Conservation (phyloP, 2,797 vertebrate species). For the Liparis tanakae region DNA sequence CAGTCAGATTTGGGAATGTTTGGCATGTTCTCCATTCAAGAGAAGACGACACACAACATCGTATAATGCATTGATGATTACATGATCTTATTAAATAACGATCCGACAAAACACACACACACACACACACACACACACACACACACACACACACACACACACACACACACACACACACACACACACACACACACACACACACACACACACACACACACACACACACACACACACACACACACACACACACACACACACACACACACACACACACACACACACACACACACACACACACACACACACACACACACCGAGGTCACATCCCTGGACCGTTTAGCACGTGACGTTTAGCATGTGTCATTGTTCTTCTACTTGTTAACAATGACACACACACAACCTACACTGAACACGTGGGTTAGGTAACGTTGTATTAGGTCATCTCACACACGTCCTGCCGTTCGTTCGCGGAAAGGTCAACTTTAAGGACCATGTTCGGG, state of each 20-base stretch:
- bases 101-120: background rate
- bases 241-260: background rate
- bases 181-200: background rate
- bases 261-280: background rate
- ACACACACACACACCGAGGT: background rate
- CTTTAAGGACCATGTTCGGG: background rate
- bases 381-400: background rate
- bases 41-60: background rate
- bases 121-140: background rate
- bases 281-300: background rate
- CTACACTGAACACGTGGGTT: background rate
- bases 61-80: too few species aligned
- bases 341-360: conserved; percentile 11
- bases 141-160: background rate
- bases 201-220: background rate
- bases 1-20: background rate
- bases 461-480: conserved; percentile 21
- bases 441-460: background rate
- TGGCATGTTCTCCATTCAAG: too few species aligned
- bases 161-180: background rate
- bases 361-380: conserved; percentile 30
- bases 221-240: background rate
- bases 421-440: rapidly evolving
- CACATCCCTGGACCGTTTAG: background rate
- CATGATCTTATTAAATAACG: too few species aligned